Conservation (phyloP, 2,888 invertebrate genomes). For the Girardia tigrina region DNA sequence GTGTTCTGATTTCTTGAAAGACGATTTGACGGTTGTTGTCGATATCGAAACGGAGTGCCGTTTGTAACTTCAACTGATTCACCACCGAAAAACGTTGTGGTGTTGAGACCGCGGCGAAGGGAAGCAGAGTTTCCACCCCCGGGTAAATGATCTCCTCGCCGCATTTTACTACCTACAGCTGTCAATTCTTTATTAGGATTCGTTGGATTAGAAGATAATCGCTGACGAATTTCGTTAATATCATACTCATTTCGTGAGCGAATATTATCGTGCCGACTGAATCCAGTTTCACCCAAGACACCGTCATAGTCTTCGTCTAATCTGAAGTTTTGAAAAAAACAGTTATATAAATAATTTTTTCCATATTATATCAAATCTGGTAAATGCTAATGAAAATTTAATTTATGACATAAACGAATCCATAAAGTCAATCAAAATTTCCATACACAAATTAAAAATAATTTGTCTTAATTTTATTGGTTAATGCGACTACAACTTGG, state of each 20-base stretch:
- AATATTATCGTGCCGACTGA: not conserved
- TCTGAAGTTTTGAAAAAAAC: too few relatives aligned
- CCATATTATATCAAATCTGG: too few relatives aligned
- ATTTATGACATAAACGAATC: too few relatives aligned
- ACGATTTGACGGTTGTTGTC: not conserved
- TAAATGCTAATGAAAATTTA: too few relatives aligned
- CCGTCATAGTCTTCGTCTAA: not conserved
- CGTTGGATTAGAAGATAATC: not conserved
- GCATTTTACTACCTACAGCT: conserved; percentile 2
- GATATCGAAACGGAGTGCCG: not conserved
- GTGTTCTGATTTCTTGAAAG: not conserved
- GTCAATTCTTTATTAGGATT: conserved; percentile 13
- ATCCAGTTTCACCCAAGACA: not conserved
- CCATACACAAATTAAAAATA: too few relatives aligned
- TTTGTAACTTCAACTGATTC: not conserved
- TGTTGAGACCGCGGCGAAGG: not conserved
- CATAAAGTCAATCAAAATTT: too few relatives aligned
- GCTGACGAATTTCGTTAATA: not conserved
- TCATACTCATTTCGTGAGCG: not conserved
- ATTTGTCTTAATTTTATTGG: too few relatives aligned
- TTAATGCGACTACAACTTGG: too few relatives aligned
- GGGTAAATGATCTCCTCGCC: conserved; percentile 9
- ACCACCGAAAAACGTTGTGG: not conserved
- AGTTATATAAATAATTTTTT: too few relatives aligned
- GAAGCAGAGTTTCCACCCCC: not conserved